phyloP scores from a whole-genome alignment of 1,140 invertebrate genomes.

The Antheraea mylitta region DNA sequence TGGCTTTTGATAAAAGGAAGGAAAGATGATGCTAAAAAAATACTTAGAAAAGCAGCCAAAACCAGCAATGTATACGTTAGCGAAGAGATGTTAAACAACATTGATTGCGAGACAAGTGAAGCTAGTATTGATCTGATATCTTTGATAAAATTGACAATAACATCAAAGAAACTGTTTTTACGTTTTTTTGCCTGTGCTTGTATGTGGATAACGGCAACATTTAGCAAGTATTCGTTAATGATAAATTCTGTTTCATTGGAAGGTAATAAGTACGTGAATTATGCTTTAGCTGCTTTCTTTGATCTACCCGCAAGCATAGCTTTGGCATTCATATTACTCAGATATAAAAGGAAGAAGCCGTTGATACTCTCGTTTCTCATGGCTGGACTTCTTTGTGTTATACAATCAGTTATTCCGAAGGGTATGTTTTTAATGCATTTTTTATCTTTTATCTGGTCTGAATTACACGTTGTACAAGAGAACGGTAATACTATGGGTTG shows the following conservation, averaged over 20 bases:
- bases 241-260: constrained; percentile 20
- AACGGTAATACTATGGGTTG: too few species aligned
- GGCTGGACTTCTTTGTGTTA: constrained; percentile 20
- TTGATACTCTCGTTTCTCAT: constrained; percentile 18
- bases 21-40: constrained; percentile 25
- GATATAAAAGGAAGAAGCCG: constrained; percentile 19
- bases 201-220: constrained; percentile 18
- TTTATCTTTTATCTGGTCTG: too few species aligned
- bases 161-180: constrained; percentile 14
- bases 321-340: constrained; percentile 11
- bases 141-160: constrained; percentile 14
- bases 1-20: constrained; percentile 83
- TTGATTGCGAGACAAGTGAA: constrained; percentile 14
- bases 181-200: constrained; percentile 17
- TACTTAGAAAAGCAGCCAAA: constrained; percentile 21
- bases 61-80: constrained; percentile 14
- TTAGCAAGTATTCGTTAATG: constrained; percentile 19
- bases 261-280: constrained; percentile 26
- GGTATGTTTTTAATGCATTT: constrained; percentile 13
- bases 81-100: constrained; percentile 17
- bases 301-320: constrained; percentile 18
- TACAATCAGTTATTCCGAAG: constrained; percentile 20
- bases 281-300: constrained; percentile 16
- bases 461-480: too few species aligned
- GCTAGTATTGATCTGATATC: constrained; percentile 8